Conservation (phyloP, 2,113 vertebrate species). For the Procapra przewalskii region DNA sequence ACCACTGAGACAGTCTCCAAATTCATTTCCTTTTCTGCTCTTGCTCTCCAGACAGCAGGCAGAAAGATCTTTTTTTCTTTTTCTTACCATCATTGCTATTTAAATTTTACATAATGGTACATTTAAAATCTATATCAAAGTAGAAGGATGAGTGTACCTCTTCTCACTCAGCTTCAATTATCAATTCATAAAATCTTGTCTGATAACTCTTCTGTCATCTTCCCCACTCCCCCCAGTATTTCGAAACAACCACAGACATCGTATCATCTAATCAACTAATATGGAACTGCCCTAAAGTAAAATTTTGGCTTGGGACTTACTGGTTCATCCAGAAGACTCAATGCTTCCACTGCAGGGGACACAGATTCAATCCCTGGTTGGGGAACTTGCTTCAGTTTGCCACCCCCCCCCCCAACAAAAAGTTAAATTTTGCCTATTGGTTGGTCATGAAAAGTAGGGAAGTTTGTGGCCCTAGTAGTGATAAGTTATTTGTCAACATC, state of each 20-base stretch:
- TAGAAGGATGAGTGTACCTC: neutral
- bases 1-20: neutral
- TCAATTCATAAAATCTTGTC: neutral
- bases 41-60: neutral
- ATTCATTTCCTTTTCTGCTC: neutral
- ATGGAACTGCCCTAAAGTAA: neutral
- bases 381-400: neutral
- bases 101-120: neutral
- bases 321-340: neutral
- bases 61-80: neutral
- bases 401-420: rapidly evolving
- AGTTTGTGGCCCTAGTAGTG: neutral
- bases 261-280: neutral
- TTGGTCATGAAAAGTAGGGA: neutral
- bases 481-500: neutral
- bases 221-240: neutral
- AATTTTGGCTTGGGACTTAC: neutral
- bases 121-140: neutral
- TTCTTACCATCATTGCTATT: neutral
- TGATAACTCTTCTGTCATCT: neutral
- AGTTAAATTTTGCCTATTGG: neutral
- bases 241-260: neutral
- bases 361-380: neutral
- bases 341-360: neutral
- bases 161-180: neutral